Base-by-base conservation (phyloP, 2,113 vertebrate genomes). In the Cairina moschata region DNA sequence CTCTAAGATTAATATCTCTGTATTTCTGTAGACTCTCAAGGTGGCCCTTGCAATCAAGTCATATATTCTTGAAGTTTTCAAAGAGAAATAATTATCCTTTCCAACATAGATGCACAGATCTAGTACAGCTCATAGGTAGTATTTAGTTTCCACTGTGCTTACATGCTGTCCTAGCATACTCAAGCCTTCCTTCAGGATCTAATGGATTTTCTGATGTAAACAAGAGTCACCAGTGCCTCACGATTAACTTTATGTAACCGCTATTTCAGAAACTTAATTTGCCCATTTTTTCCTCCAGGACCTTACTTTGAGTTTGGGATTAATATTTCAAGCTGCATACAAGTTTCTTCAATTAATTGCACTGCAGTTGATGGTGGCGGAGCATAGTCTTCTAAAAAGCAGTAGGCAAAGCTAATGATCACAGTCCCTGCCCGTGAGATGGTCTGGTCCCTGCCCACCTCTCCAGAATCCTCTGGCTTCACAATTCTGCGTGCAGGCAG, bases 281-380 rank as follows among this genome's bases (percentile, higher is more conserved):
- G 9, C 11, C 11, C 4, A 3, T n/a, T 91, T 62, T 3, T 3
- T 0, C 10, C 17, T 34, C 7, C 18, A 50, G 7, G 56, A 69
- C 34, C 13, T 76, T 38, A 8, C 15, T 76, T 83, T 36, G 55
- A 48, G 3, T 58, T 86, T 69, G 40, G 5, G 9, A 54, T 88
- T 67, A 85, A 1, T 73, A 66, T 58, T 90, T 81, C 29, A 32
- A 86, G 77, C 14, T 20, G 6, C 42, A 20, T 52, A 13, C 21
- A 65, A 76, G 10, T 83, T 85, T 73, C 44, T 86, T n/a, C 20
- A 28, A 55, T 56, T 62, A 3, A 56, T 82, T 82, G 63, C 50
- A 56, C 78, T 86, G 52, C 46, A 18, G 23, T 74, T 66, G 26
- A 48, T 54, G 3, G 42, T 63, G 28, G n/a, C 68, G 54, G 13